Base-by-base conservation (phyloP, 2,797 vertebrate species). In the Alcedo atthis region DNA sequence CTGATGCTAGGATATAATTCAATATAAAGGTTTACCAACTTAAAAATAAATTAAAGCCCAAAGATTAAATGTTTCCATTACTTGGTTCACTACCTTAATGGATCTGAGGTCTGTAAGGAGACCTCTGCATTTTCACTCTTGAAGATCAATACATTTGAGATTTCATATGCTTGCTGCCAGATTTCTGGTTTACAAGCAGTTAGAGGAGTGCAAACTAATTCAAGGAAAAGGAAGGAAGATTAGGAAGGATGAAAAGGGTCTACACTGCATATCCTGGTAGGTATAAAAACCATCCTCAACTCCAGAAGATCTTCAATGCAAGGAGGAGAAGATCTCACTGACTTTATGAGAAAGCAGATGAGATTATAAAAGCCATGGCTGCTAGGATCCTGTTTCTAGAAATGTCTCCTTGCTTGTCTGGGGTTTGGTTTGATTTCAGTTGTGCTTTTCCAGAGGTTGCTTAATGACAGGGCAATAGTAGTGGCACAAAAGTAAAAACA, bases 351-450 rank as follows among this genome's bases (percentile, higher is more conserved):
- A 69, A 94, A 86, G 9, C 12, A 63, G 51, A 69, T 58, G 54
- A 57, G 55, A 40, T 68, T 85, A 74, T 54, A 77, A 62, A 66
- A 70, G 22, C 33, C 33, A 20, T 15, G 57, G 33, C 40, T 81
- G 22, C 19, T 81, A 49, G 35, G 19, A 81, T 75, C 83, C 49
- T 85, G 63, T 87, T 94, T 85, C 68, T 78, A 89, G 62, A 28
- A 87, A 25, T 63, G 48, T 62, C 37, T 79, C 70, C 24, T 46
- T 83, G 32, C 32, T 89, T 63, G 40, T 43, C 46, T 92, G 24
- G 35, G 21, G 7, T 62, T 87, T 87, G 84, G 40, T 67, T 92
- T 76, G 46, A 90, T 81, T 92, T 93, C 93, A 79, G 76, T 73
- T 0, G 0, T 53, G 42, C 12, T 89, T 92, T 96, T 92, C 45